A percentile compares a stretch with the other conserved stretches of the same genome.
These are phyloP conservation scores for Karalla daura DNA, from an alignment of 2,797 vertebrate genomes.

Conservation along the genomic window DNA sequence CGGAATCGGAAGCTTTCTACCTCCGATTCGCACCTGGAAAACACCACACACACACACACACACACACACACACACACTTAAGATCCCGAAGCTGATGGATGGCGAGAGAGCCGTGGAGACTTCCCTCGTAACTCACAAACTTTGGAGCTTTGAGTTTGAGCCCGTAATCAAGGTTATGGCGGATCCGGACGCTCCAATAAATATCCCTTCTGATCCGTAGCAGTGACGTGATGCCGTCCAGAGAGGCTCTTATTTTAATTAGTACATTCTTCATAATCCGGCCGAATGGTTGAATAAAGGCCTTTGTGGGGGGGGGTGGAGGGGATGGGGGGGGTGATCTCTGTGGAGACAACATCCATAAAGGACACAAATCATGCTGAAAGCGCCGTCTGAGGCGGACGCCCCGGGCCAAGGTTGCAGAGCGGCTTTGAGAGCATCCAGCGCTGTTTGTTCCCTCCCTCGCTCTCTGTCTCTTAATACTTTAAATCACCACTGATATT, in stretches of 20 bases:
- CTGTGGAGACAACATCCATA: conserved; percentile 63
- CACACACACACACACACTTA: too few species aligned
- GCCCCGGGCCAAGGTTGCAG: conserved; percentile 56
- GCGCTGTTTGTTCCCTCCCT: conserved; percentile 7
- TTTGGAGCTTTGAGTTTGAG: conserved; percentile 28
- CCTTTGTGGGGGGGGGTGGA: conserved; percentile 68
- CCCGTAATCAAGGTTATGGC: conserved; percentile 58
- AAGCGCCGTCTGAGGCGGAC: conserved; percentile 73
- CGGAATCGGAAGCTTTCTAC: too few species aligned
- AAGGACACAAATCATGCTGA: conserved; percentile 83
- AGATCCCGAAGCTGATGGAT: conserved; percentile 44
- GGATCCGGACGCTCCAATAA: conserved; percentile 68
- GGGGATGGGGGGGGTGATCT: conserved; percentile 83
- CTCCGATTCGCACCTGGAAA: conserved; percentile 1
- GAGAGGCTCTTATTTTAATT: conserved; percentile 84
- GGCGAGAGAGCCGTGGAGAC: background rate
- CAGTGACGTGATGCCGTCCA: conserved; percentile 66
- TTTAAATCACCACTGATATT: background rate
- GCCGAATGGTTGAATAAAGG: conserved; percentile 77
- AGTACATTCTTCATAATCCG: conserved; percentile 80
- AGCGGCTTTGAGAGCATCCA: conserved; percentile 34
- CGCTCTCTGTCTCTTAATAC: conserved; percentile 2
- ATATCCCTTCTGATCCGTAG: conserved; percentile 76
- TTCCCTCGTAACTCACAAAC: conserved; percentile 64
- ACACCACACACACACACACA: too few species aligned